Evolutionary conservation across 2,797 vertebrate genomes (phyloP), one percentile per base, ranked within the genome.

Genomic region (Borostomias antarcticus): DNA sequence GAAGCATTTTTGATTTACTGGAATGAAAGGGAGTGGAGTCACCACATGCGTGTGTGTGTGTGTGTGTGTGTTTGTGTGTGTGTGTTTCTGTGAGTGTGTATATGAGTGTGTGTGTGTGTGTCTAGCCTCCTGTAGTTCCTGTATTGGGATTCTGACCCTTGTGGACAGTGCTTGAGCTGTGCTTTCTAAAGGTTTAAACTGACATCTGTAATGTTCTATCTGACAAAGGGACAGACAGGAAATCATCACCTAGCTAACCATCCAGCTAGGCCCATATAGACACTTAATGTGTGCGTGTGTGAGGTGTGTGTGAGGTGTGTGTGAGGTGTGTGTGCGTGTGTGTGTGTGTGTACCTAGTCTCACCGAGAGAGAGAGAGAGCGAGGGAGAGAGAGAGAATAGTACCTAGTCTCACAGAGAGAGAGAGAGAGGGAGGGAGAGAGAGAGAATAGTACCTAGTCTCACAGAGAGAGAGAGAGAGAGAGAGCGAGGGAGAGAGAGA

Each of bases 151-250:
- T n/a, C 23, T 52, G 23, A 66, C 62, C 51, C 21, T 15, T 25
- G n/a, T 51, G 26, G 65, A 73, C 74, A 71, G 48, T 21, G 63
- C 69, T 67, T 64, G 73, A 75, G 64, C 54, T 0, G 35, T 72
- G 58, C 33, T 64, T 19, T 67, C 76, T 74, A 68, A 74, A 82
- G 35, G 21, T 67, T 65, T 65, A 28, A 2, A 67, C 66, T 61
- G 70, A 78, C 75, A 80, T 84, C 78, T 78, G 70, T 75, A 76
- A 28, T 21, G 82, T 81, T 75, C 65, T 68, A 80, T 72, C 68
- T 73, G 79, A 73, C 81, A 70, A n/a, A 28, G 30, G 80, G 77
- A 69, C 73, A 77, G 75, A 72, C 78, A 29, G 68, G 43, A 62
- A 65, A 82, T 78, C 75, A 69, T 76, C 69, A 80, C 73, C 76